Conservation (phyloP, 2,113 vertebrate genomes). For the Urocolius indicus region DNA sequence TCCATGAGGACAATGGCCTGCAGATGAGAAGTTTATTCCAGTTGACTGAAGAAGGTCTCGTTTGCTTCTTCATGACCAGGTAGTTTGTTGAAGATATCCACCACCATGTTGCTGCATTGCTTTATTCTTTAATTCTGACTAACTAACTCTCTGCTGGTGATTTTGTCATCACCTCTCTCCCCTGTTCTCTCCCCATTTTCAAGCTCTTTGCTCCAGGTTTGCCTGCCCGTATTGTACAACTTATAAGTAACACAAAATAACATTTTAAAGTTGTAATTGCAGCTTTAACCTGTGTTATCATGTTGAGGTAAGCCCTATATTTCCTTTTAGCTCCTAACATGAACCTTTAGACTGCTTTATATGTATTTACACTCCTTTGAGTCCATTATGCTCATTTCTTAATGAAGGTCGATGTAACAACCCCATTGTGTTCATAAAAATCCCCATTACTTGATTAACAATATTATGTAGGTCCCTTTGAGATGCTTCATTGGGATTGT, state of each 20-base stretch:
- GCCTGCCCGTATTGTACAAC: not conserved
- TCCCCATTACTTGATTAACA: not conserved
- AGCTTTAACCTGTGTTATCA: not conserved
- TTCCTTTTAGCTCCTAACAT: not conserved
- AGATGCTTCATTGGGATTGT: not conserved
- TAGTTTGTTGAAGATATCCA: accelerated
- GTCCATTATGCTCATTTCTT: not conserved
- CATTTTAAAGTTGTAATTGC: not conserved
- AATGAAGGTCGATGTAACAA: not conserved
- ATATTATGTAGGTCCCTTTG: not conserved
- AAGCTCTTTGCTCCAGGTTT: not conserved
- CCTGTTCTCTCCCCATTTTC: accelerated
- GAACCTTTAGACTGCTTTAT: not conserved
- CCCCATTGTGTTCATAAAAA: not conserved
- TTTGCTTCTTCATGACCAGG: not conserved
- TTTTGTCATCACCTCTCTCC: not conserved
- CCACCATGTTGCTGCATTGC: not conserved
- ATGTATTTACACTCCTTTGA: not conserved
- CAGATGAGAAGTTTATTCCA: not conserved
- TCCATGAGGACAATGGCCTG: not conserved
- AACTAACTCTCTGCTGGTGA: not conserved
- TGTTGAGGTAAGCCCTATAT: not conserved
- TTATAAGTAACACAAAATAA: not conserved
- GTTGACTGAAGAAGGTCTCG: not conserved
- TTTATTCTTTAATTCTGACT: not conserved